Evolutionary conservation across 2,797 vertebrate genomes (phyloP), one percentile per base, ranked within the genome.

Genomic region (Acestrorhynchus altus): DNA sequence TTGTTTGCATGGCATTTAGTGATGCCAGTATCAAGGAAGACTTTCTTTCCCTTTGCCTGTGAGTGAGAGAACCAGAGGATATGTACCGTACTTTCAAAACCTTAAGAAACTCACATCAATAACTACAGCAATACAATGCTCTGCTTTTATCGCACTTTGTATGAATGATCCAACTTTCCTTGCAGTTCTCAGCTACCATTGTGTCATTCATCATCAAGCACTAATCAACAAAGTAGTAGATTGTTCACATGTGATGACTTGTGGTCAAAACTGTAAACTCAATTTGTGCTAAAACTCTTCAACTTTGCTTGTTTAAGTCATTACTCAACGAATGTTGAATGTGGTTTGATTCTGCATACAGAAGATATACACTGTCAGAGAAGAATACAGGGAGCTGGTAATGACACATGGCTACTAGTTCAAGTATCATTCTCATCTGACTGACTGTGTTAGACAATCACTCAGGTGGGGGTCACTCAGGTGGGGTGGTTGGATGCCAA

Each of bases 181-280:
- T 2, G 51, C 72, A 4, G 74, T 77, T 18, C 26, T 67, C 42
- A 82, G 71, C 69, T 73, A 80, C 69, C 56, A 78, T 26, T 81
- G 78, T 78, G 72, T n/a, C n/a, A n/a, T n/a, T n/a, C n/a, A n/a
- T n/a, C n/a, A n/a, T n/a, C n/a, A n/a, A n/a, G n/a, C n/a, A n/a
- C n/a, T n/a, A n/a, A n/a, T n/a, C n/a, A n/a, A n/a, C n/a, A n/a
- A n/a, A n/a, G n/a, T n/a, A n/a, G n/a, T 85, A 63, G 69, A 67
- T 68, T 72, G 80, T 67, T 76, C 47, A 22, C 65, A 79, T 20
- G 47, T 20, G 47, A 83, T 82, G 83, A 69, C 47, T 82, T 24
- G 61, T 82, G 16, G 70, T 83, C 13, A 81, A 81, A 73, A 8
- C 79, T 39, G 20, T 79, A 1, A 77, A 82, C 72, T 79, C 26